phyloP scores from a whole-genome alignment of 2,113 vertebrate species.

The Cyprinodon tularosa region DNA sequence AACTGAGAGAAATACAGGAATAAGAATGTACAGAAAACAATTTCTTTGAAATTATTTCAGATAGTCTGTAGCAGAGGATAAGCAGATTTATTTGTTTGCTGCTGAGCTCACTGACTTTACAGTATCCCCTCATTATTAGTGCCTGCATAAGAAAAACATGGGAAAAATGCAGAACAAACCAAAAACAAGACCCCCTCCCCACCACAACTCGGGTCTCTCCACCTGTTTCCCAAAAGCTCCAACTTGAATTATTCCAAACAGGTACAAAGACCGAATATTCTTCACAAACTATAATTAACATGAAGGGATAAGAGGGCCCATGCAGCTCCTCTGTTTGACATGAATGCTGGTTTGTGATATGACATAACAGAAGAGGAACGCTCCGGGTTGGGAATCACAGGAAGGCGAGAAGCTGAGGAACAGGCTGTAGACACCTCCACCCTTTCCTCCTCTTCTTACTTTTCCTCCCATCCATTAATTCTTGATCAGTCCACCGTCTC shows the following conservation, averaged over 20 bases:
- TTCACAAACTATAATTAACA: conserved; percentile 56
- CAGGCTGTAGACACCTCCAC: conserved; percentile 18
- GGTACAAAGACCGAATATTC: conserved; percentile 57
- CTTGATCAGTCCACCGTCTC: conserved; percentile 84
- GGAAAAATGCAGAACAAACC: conserved; percentile 50
- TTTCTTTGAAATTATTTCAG: conserved; percentile 35
- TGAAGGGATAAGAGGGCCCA: conserved; percentile 42
- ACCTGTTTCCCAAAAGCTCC: conserved; percentile 28
- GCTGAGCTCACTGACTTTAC: conserved; percentile 37
- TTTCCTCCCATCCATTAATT: conserved; percentile 63
- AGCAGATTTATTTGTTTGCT: conserved; percentile 26
- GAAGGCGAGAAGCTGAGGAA: conserved; percentile 36
- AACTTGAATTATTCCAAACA: conserved; percentile 43
- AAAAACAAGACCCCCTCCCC: conserved; percentile 10
- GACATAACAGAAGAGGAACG: conserved; percentile 45
- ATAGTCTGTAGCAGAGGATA: conserved; percentile 26
- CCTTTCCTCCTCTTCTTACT: conserved; percentile 4
- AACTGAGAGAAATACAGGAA: conserved; percentile 38
- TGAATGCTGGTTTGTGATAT: conserved; percentile 62
- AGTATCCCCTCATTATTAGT: conserved; percentile 30
- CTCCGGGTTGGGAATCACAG: conserved; percentile 23
- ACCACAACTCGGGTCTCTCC: conserved; percentile 16
- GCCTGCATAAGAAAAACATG: conserved; percentile 21
- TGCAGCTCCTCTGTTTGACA: conserved; percentile 35
- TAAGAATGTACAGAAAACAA: conserved; percentile 23